Conservation (phyloP, 2,113 vertebrate genomes). For the Heloderma charlesbogerti region DNA sequence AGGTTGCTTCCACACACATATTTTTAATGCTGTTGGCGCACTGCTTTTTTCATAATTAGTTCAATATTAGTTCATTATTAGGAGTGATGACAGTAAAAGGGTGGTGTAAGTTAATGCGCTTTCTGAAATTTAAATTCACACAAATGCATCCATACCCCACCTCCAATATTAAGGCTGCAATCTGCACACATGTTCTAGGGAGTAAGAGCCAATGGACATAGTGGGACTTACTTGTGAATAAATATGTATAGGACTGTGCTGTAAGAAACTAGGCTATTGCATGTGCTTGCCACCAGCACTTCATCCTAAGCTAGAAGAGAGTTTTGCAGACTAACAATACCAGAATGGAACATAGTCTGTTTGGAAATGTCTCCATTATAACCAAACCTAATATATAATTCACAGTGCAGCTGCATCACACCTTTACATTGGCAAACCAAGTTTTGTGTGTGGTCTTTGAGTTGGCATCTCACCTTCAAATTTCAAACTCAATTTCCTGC, state of each 20-base stretch:
- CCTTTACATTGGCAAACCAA: fast-evolving
- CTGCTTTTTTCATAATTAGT: too few relatives aligned
- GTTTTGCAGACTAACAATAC: neutral
- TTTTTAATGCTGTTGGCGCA: too few relatives aligned
- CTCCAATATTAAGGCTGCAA: neutral
- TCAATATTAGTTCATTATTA: too few relatives aligned
- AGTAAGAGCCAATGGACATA: neutral
- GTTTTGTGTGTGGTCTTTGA: neutral
- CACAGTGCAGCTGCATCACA: neutral
- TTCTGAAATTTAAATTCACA: neutral
- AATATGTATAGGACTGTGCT: too few relatives aligned
- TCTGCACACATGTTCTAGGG: neutral
- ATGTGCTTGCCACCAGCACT: neutral
- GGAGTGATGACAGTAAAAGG: too few relatives aligned
- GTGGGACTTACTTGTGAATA: neutral
- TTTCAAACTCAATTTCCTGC: constrained; percentile 16
- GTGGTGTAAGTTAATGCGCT: too few relatives aligned
- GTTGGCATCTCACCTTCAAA: neutral
- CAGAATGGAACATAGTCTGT: neutral
- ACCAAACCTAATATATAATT: neutral
- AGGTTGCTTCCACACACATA: neutral
- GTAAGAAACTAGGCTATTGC: neutral
- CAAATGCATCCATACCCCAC: neutral
- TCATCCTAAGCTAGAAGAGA: neutral
- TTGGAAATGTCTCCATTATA: neutral